phyloP scores from a whole-genome alignment of 2,113 vertebrate species.

The Telmatochromis sp. region DNA sequence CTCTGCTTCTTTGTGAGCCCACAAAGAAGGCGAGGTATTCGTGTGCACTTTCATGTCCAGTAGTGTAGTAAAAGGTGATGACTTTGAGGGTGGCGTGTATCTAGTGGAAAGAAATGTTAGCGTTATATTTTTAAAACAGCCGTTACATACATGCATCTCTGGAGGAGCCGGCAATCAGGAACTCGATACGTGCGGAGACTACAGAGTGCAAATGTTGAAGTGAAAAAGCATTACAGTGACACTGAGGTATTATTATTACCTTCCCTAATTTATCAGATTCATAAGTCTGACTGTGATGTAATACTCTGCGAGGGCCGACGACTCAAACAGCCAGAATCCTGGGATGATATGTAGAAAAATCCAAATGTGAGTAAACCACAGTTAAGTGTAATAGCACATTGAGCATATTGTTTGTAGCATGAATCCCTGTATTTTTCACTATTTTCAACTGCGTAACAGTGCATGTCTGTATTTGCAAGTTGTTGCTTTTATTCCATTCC shows the following conservation, averaged over 20 bases:
- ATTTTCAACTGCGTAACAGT: background rate
- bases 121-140: background rate
- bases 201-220: background rate
- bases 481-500: background rate
- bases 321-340: background rate
- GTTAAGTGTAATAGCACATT: background rate
- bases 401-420: background rate
- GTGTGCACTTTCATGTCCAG: background rate
- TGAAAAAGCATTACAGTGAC: background rate
- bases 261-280: background rate
- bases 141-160: background rate
- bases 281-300: background rate
- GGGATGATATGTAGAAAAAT: background rate
- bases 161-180: background rate
- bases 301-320: background rate
- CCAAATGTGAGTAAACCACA: background rate
- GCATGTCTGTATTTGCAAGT: background rate
- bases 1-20: background rate
- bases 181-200: background rate
- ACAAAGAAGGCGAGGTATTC: background rate
- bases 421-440: background rate
- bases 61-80: background rate
- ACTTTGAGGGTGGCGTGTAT: background rate
- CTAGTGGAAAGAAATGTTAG: background rate
- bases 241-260: background rate